Conservation (phyloP, 1,140 invertebrate species). For the Eueides isabella region DNA sequence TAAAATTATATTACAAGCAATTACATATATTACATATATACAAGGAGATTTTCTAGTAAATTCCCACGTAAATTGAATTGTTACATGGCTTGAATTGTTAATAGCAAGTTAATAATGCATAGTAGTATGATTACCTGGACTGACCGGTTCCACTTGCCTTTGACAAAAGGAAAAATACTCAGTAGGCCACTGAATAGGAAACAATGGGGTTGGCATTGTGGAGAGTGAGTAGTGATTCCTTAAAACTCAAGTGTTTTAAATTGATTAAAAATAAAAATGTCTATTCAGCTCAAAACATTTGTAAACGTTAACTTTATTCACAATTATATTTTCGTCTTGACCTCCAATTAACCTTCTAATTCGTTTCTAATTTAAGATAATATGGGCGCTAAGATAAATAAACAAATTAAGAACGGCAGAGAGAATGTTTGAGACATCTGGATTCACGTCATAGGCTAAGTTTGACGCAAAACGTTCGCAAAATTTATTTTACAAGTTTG, state of each 20-base stretch:
- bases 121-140: conserved; percentile 44
- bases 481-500: not conserved
- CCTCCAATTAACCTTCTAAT: conserved; percentile 12
- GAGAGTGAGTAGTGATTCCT: conserved; percentile 51
- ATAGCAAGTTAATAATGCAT: conserved; percentile 41
- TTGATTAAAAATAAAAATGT: not conserved
- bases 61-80: not conserved
- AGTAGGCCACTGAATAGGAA: conserved; percentile 41
- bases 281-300: not conserved
- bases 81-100: not conserved
- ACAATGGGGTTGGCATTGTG: conserved; percentile 63
- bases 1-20: not conserved
- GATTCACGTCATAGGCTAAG: conserved; percentile 43
- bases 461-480: conserved; percentile 43
- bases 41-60: conserved; percentile 2
- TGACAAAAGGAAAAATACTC: conserved; percentile 40
- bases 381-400: conserved; percentile 59
- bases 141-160: conserved; percentile 53
- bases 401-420: conserved; percentile 51
- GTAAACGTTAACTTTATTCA: not conserved
- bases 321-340: not conserved
- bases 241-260: not conserved
- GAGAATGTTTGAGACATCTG: conserved; percentile 62
- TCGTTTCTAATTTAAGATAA: conserved; percentile 52
- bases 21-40: not conserved